Evolutionary conservation across 2,113 vertebrate genomes (phyloP), one percentile per base, ranked within the genome.

Genomic region (Thoracochromis brauschi): DNA sequence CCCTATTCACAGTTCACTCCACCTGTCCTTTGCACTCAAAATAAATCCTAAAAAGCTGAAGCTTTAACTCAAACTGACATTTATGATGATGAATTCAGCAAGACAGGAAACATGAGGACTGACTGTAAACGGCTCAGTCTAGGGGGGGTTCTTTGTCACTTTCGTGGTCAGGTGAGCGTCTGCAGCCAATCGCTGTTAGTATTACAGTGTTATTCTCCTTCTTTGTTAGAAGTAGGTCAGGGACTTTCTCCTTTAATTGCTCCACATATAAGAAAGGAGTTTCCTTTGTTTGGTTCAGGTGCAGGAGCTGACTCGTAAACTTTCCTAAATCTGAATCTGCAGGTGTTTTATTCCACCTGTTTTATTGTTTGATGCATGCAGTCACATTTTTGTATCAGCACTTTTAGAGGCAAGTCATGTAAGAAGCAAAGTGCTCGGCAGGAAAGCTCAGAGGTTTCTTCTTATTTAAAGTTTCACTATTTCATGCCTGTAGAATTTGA

Each of bases 161-260:
- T 51, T 63, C 13, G 7, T 19, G 10, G 60, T 87, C 89, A 91
- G 82, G 45, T 92, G 93, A 87, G 51, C 54, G 8, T 1, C 53
- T 29, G 79, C 29, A 80, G 86, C 86, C 84, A 87, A 75, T 89
- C 9, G 6, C 5, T 0, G 13, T 3, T 31, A 51, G 38, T 5
- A 3, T 79, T 57, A 53, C 58, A 45, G 0, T 17, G 7, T 16
- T 0, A 47, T 71, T 82, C 55, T 58, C 45, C n/a, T 49, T 73
- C 9, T 45, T 10, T 9, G 24, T 13, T 60, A 26, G 26, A 90
- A 45, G 17, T 65, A 45, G 24, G 54, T 58, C 47, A 75, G 38
- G 1, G 40, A 60, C 31, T 33, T n/a, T 9, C 12, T 35, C 16
- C 73, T 35, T 85, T 82, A 49, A 86, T n/a, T 21, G 4, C n/a